Evolutionary conservation across 2,888 invertebrate genomes (phyloP), one percentile per base, ranked within the genome.

Genomic region (Cetonia aurata): DNA sequence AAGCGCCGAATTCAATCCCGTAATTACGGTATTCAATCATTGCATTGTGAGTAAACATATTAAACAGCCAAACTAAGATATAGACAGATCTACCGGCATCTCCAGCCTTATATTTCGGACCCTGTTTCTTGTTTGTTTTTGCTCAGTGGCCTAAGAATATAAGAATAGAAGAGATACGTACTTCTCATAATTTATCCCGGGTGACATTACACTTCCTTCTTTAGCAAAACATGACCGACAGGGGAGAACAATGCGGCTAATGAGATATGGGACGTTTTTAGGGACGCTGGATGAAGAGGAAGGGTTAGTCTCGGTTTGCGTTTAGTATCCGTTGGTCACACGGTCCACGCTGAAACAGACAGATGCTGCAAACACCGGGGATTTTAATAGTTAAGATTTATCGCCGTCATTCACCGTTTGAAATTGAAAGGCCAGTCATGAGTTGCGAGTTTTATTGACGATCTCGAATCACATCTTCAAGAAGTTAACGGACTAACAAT

Each of bases 271-370:
- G 50, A 50, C 31, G 42, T 46, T 56, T n/a, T 57, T 57, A 66
- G 19, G 57, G 25, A 56, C 46, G 60, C 57, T 48, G 71, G 67
- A 69, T 67, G 66, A 60, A 59, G 55, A 59, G 69, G 71, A 65
- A 65, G 62, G 62, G 62, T 65, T 65, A 65, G 33, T 48, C 50
- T 50, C 50, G 13, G 17, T 65, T n/a, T 37, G 37, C 37, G 17
- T 65, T 65, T 37, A 71, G 70, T 75, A 72, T 67, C 75, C 76
- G 70, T 71, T 76, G 76, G 76, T 76, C 76, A 75, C 76, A 76
- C 76, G 76, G 76, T 75, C 74, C 74, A 73, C 37, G 15, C 10
- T 8, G 9, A 25, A 56, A 19, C 42, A 69, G 72, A 72, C 76
- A 76, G 76, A 76, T 76, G 76, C 75, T 75, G 74, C 42, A 53